phyloP scores from a whole-genome alignment of 1,140 invertebrate genomes.

The Apolygus lucorum region DNA sequence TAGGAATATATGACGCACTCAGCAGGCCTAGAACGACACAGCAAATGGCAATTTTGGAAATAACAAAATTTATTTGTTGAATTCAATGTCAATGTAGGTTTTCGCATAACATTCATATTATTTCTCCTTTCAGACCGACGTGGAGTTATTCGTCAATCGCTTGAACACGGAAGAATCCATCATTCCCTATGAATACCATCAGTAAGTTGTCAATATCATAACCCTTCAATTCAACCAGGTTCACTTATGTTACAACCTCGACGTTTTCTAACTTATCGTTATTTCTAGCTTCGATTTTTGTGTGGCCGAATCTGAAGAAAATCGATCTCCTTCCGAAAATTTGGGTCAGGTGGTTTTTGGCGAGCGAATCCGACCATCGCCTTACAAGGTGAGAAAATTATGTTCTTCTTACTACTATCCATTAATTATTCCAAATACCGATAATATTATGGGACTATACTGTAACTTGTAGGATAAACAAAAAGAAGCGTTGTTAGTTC shows the following conservation, averaged over 20 bases:
- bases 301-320: constrained; percentile 45
- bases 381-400: constrained; percentile 54
- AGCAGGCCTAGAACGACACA: not conserved
- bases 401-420: not conserved
- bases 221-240: not conserved
- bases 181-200: constrained; percentile 95
- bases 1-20: not conserved
- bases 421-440: too few relatives aligned
- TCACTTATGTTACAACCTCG: too few relatives aligned
- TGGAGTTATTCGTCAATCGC: constrained; percentile 87
- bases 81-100: too few relatives aligned
- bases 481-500: too few relatives aligned
- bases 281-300: constrained; percentile 81
- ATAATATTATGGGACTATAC: too few relatives aligned
- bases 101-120: too few relatives aligned
- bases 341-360: constrained; percentile 98
- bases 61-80: too few relatives aligned
- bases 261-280: too few relatives aligned
- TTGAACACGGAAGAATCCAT: constrained; percentile 93
- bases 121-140: constrained; percentile 55
- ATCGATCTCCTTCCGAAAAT: constrained; percentile 87
- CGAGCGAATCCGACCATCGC: constrained; percentile 87
- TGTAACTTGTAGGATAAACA: too few relatives aligned
- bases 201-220: constrained; percentile 47
- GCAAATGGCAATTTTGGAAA: too few relatives aligned